These are phyloP conservation scores for Lobophora halterata DNA, from an alignment of 2,888 invertebrate species.

Conservation along the genomic window DNA sequence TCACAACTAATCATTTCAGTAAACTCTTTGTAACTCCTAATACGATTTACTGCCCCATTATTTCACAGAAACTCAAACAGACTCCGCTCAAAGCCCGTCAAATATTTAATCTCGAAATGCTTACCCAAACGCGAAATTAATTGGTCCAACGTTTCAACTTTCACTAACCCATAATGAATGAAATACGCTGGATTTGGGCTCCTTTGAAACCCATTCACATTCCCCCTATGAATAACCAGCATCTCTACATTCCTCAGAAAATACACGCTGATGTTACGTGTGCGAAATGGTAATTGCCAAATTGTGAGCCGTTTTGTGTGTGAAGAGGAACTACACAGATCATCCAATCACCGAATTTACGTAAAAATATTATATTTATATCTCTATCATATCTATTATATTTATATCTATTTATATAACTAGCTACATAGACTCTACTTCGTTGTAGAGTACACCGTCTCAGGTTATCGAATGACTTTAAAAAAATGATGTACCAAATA, in stretches of 20 bases:
- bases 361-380: too few species aligned
- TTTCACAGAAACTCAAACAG: conserved; percentile 6
- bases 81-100: conserved; percentile 10
- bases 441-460: too few species aligned
- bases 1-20: too few species aligned
- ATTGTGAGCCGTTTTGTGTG: conserved; percentile 14
- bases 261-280: conserved; percentile 21
- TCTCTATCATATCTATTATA: too few species aligned
- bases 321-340: conserved; percentile 4
- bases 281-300: conserved; percentile 21
- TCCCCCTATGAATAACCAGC: conserved; percentile 18
- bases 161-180: conserved; percentile 20
- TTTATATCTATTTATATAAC: too few species aligned
- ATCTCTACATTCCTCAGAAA: conserved; percentile 18
- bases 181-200: conserved; percentile 20
- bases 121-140: conserved; percentile 27
- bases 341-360: neutral
- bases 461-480: too few species aligned
- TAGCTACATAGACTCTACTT: too few species aligned
- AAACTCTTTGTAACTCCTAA: too few species aligned
- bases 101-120: conserved; percentile 17
- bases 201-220: conserved; percentile 24
- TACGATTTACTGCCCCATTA: conserved; percentile 8
- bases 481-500: too few species aligned
- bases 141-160: conserved; percentile 25